Evolutionary conservation across 1,140 invertebrate genomes (phyloP).

Genomic region (Littorina saxatilis): DNA sequence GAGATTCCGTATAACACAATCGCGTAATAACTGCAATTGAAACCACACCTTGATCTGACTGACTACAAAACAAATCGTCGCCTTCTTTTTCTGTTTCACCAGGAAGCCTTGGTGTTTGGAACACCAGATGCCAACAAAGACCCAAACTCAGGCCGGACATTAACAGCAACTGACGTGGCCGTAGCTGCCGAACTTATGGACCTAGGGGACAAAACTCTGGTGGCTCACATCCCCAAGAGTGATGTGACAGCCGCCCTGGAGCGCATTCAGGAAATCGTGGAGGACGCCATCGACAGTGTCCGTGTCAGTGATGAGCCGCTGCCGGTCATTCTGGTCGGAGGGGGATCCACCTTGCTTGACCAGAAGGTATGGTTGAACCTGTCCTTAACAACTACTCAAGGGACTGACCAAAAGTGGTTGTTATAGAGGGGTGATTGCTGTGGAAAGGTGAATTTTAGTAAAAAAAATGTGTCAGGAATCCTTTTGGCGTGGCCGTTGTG

Average conservation of each 20-base stretch:
- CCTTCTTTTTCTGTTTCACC: too few relatives aligned
- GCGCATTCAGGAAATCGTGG: slow-evolving; percentile 61
- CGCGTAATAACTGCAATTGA: too few relatives aligned
- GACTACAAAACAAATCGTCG: too few relatives aligned
- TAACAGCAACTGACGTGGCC: slow-evolving; percentile 70
- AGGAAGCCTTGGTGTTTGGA: slow-evolving; percentile 28
- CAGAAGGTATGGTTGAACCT: not conserved
- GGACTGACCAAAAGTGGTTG: too few relatives aligned
- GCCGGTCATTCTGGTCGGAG: slow-evolving; percentile 69
- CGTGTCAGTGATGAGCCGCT: slow-evolving; percentile 55
- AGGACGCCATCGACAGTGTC: slow-evolving; percentile 61
- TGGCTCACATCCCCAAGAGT: slow-evolving; percentile 43
- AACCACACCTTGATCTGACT: too few relatives aligned
- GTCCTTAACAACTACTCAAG: too few relatives aligned
- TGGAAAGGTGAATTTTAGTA: too few relatives aligned
- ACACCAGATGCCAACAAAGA: not conserved
- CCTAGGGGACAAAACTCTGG: slow-evolving; percentile 54
- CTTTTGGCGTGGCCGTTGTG: too few relatives aligned
- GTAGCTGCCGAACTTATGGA: slow-evolving; percentile 59
- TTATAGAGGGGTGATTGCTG: too few relatives aligned
- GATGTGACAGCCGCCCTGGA: slow-evolving; percentile 45
- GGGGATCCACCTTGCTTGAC: slow-evolving; percentile 62
- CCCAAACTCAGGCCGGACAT: slow-evolving; percentile 6
- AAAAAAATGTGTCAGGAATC: too few relatives aligned
- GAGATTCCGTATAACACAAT: too few relatives aligned